phyloP scores from a whole-genome alignment of 2,888 invertebrate genomes.

The Imbricaverruca yamaguchii region DNA sequence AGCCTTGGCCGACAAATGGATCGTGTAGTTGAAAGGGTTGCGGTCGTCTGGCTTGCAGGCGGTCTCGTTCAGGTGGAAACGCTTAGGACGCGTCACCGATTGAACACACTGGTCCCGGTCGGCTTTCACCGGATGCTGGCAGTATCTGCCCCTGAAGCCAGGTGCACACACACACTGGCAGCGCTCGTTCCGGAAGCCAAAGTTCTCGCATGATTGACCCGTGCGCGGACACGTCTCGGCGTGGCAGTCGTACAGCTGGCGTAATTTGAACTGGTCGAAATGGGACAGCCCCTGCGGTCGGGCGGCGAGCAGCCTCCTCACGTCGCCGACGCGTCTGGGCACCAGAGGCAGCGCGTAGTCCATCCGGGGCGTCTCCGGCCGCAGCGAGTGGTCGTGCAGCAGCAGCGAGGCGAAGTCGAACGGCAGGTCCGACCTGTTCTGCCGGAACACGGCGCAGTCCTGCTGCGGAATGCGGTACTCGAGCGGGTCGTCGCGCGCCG shows the following conservation, averaged over 20 bases:
- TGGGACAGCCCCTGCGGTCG: not conserved
- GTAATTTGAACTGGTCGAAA: not conserved
- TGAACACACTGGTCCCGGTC: not conserved
- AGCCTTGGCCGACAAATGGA: not conserved
- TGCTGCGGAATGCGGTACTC: not conserved
- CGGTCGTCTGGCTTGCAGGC: not conserved
- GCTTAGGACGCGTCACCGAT: not conserved
- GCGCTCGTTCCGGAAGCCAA: not conserved
- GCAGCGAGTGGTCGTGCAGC: not conserved
- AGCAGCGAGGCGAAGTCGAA: not conserved
- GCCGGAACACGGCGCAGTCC: not conserved
- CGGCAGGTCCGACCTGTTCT: not conserved
- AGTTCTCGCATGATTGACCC: not conserved
- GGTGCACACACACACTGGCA: not conserved
- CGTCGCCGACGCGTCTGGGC: not conserved
- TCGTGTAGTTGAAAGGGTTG: not conserved
- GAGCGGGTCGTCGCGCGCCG: not conserved
- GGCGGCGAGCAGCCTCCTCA: not conserved
- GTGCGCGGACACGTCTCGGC: not conserved
- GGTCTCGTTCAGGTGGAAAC: not conserved
- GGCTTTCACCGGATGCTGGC: not conserved
- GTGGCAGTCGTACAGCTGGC: not conserved
- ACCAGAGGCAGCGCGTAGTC: not conserved
- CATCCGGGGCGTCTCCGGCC: not conserved
- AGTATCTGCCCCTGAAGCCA: not conserved